Percentiles rank a stretch among this genome's conserved stretches.
Evolutionary conservation across 2,888 invertebrate genomes (phyloP).

Genomic region (Chrysomela aeneicollis): DNA sequence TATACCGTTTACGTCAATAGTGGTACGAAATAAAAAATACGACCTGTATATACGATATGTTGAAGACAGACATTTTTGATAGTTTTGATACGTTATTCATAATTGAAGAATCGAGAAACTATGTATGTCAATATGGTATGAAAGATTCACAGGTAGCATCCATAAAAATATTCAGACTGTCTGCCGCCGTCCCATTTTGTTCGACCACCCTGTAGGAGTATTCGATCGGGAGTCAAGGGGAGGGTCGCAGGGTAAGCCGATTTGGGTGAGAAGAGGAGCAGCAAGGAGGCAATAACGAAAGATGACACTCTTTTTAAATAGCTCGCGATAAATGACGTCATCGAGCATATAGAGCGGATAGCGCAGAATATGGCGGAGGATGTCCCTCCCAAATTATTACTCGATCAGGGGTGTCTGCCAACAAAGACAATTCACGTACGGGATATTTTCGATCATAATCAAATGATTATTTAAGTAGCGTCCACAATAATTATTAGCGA

Average conservation of each 20-base stretch:
- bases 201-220: conserved; percentile 35
- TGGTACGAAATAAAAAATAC: no score
- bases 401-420: conserved; percentile 36
- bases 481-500: no score
- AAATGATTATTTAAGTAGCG: no score
- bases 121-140: no score
- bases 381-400: conserved; percentile 48
- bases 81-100: no score
- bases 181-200: conserved; percentile 8
- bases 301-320: conserved; percentile 51
- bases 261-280: conserved; percentile 1
- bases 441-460: no score
- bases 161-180: no score
- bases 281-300: conserved; percentile 24
- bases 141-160: no score
- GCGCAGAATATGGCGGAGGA: conserved; percentile 56
- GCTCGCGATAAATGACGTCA: conserved; percentile 58
- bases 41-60: no score
- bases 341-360: conserved; percentile 53
- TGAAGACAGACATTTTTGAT: no score
- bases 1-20: no score
- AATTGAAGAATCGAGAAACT: no score
- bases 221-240: conserved; percentile 49
- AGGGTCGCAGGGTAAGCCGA: conserved; percentile 21
- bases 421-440: conserved; percentile 9